These are phyloP conservation scores for Perca fluviatilis DNA, from an alignment of 2,113 vertebrate species.

Conservation along the genomic window DNA sequence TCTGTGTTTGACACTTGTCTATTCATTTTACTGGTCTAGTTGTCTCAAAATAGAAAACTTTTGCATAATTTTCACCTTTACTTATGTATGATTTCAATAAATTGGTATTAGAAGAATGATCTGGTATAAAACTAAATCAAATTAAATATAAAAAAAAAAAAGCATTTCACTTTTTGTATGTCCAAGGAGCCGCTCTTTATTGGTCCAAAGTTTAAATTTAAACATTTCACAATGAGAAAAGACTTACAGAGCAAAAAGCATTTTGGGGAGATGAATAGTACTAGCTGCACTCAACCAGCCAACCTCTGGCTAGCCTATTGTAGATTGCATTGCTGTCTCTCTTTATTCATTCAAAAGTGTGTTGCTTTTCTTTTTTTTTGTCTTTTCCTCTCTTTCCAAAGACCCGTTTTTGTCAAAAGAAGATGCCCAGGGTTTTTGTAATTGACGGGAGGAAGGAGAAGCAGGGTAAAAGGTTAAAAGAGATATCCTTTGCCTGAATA, in stretches of 20 bases:
- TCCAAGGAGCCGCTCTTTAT: background rate
- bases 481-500: conserved; percentile 81
- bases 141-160: conserved; percentile 21
- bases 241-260: conserved; percentile 27
- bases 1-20: conserved; percentile 82
- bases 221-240: conserved; percentile 25
- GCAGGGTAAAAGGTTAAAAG: conserved; percentile 75
- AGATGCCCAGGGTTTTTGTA: conserved; percentile 69
- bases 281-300: conserved; percentile 40
- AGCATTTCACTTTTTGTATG: background rate
- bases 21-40: conserved; percentile 84
- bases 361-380: conserved; percentile 61
- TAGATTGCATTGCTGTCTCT: conserved; percentile 27
- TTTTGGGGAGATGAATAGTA: conserved; percentile 37
- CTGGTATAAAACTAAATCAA: conserved; percentile 47
- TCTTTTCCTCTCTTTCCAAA: conserved; percentile 66
- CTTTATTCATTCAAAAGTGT: conserved; percentile 63
- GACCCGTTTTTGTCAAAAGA: conserved; percentile 64
- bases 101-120: conserved; percentile 54
- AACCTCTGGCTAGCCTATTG: conserved; percentile 45
- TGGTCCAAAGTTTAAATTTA: conserved; percentile 30
- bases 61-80: conserved; percentile 79
- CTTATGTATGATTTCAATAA: conserved; percentile 68
- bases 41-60: conserved; percentile 81
- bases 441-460: conserved; percentile 63